These are phyloP conservation scores for Lepidurus apus DNA, from an alignment of 1,140 invertebrate species.

Conservation along the genomic window DNA sequence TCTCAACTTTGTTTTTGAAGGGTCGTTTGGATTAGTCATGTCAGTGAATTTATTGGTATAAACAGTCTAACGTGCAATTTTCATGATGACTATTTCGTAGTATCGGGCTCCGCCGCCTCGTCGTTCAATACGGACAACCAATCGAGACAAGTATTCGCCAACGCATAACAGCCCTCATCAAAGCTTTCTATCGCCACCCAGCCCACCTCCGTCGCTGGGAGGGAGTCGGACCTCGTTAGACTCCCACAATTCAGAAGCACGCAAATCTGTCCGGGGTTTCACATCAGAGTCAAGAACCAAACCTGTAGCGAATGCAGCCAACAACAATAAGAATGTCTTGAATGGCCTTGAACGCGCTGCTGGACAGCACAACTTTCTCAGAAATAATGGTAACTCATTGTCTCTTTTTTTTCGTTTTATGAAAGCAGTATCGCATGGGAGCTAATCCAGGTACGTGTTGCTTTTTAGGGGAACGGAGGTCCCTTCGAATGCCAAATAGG, in stretches of 20 bases:
- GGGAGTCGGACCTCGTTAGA: constrained; percentile 33
- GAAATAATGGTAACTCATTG: background rate
- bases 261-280: background rate
- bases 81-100: constrained; percentile 25
- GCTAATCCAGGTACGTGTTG: background rate
- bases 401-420: background rate
- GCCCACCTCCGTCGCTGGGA: constrained; percentile 24
- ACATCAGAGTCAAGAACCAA: background rate
- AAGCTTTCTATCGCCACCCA: constrained; percentile 5
- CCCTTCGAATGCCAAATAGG: constrained; percentile 12
- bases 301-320: background rate
- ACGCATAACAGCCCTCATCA: constrained; percentile 4
- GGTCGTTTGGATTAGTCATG: constrained; percentile 11
- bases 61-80: constrained; percentile 5
- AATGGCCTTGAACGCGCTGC: background rate
- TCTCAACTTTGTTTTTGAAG: background rate
- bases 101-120: constrained; percentile 33
- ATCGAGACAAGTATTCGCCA: constrained; percentile 34
- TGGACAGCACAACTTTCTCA: background rate
- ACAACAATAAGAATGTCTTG: constrained; percentile 16
- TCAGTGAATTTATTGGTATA: background rate
- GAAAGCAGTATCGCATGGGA: background rate
- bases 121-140: constrained; percentile 31
- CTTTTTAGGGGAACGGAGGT: background rate
- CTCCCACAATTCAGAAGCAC: constrained; percentile 25